A percentile compares a stretch with the other conserved stretches of the same genome.
Evolutionary conservation across 2,797 vertebrate genomes (phyloP).

Genomic region (Xyrichtys novacula): DNA sequence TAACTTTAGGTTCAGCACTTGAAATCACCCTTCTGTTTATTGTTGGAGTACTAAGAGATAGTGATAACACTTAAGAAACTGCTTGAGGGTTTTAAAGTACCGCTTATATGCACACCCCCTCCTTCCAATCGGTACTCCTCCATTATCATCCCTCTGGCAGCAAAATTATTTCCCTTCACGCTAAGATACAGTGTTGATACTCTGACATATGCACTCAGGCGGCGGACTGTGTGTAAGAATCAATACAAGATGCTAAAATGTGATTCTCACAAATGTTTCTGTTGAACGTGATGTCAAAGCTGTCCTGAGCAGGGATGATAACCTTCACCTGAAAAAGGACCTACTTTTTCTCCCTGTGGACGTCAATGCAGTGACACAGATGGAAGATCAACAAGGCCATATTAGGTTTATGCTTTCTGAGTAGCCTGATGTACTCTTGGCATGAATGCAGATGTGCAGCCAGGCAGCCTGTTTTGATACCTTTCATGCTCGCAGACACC

Average conservation of each 20-base stretch:
- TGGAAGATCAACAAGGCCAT: neutral
- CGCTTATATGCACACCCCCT: conserved; percentile 55
- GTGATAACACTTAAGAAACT: conserved; percentile 54
- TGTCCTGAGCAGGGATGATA: neutral
- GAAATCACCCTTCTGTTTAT: conserved; percentile 26
- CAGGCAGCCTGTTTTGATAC: conserved; percentile 7
- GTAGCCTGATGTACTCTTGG: conserved; percentile 16
- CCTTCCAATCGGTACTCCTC: conserved; percentile 55
- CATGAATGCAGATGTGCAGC: conserved; percentile 30
- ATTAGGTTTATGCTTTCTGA: conserved; percentile 12
- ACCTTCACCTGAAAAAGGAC: neutral
- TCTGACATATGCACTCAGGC: conserved; percentile 38
- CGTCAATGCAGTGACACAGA: neutral
- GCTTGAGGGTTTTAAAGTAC: conserved; percentile 64
- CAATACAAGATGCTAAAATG: conserved; percentile 39
- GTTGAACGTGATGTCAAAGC: conserved; percentile 15
- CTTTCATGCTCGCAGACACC: conserved; percentile 10
- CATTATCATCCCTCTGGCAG: conserved; percentile 45
- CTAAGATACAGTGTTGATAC: conserved; percentile 43
- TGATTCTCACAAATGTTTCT: conserved; percentile 40
- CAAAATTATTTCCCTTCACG: conserved; percentile 52
- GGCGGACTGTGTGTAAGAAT: conserved; percentile 32
- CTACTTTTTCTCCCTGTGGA: neutral
- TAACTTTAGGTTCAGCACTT: conserved; percentile 15
- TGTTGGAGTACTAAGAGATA: conserved; percentile 39